Evolutionary conservation across 2,113 vertebrate species (phyloP).

Genomic region (Nothocercus julius): DNA sequence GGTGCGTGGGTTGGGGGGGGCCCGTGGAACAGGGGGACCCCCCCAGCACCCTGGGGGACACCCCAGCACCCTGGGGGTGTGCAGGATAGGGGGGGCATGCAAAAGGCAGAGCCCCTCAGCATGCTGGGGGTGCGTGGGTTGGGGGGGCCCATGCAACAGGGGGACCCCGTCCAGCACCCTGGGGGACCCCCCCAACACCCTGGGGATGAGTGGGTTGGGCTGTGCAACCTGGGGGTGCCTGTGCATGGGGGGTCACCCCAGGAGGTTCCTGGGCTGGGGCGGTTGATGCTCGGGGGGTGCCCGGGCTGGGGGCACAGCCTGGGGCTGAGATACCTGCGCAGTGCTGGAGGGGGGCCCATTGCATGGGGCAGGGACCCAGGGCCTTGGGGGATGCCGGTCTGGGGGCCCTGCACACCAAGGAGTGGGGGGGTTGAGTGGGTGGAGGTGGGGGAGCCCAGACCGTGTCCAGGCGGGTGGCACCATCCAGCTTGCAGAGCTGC

Average conservation of each 20-base stretch:
- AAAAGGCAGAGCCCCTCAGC: too few species aligned
- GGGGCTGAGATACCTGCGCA: not conserved
- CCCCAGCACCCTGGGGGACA: not conserved
- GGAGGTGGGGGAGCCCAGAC: not conserved
- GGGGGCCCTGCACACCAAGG: not conserved
- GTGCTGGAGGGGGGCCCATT: rapidly evolving
- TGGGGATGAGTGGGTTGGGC: not conserved
- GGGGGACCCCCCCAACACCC: not conserved
- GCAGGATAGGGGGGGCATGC: not conserved
- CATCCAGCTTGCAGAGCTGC: too few species aligned
- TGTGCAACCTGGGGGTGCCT: not conserved
- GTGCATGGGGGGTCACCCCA: rapidly evolving
- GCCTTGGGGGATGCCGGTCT: not conserved
- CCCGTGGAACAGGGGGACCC: not conserved
- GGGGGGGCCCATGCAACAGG: not conserved
- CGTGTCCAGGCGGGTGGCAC: not conserved
- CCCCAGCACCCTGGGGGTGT: not conserved
- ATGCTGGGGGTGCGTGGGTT: not conserved
- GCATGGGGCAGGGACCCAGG: not conserved
- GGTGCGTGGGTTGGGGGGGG: not conserved
- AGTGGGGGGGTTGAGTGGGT: rapidly evolving
- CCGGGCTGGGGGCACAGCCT: not conserved
- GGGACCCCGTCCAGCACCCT: not conserved
- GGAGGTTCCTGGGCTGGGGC: not conserved
- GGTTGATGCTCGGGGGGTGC: too few species aligned